Base-by-base conservation (phyloP, 2,888 invertebrate species). In the Drosophila stalkeri region DNA sequence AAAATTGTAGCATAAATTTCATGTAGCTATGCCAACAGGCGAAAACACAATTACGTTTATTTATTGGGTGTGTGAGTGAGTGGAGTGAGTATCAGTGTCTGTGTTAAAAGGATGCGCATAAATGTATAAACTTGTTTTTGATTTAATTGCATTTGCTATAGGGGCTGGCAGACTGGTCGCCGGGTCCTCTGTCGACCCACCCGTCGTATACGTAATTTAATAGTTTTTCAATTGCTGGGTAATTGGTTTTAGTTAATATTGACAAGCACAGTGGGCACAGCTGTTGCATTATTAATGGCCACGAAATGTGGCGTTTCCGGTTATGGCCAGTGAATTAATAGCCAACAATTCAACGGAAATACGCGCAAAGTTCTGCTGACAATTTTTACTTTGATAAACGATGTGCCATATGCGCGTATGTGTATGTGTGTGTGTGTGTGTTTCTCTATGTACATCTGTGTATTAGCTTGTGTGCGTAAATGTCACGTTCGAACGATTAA, bases 271-370 rank as follows among this genome's bases (percentile, higher is more conserved):
- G 47, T 49, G 57, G 64, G 27, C 67, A 57, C 72, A 90, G 83
- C 86, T 86, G 86, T 88, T 86, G 86, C 90, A 89, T 88, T 86
- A 86, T 90, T 88, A 88, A 86, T 86, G 83, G 64, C 72, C 72
- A 72, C 51, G 60, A 63, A 83, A 69, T 77, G 70, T 54, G 44
- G 55, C 57, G 46, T 68, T 82, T 89, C 90, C 88, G 88, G 54
- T 55, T 70, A 39, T 54, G 49, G 56, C 57, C 69, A 74, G 60
- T 79, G 64, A 79, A 82, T 82, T 73, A 84, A 82, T 84, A 69
- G 85, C 70, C 79, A 66, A 78, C 84, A 81, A 76, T 81, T 86
- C 75, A 77, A 71, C 88, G 88, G 88, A 87, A 87, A 87, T 78
- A 60, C 81, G 68, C 61, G 63, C 59, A 79, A 65, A 82, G 65